A percentile compares a stretch with the other conserved stretches of the same genome.
Conservation (phyloP, 2,888 invertebrate genomes). For the Acanthopleura granulata region DNA sequence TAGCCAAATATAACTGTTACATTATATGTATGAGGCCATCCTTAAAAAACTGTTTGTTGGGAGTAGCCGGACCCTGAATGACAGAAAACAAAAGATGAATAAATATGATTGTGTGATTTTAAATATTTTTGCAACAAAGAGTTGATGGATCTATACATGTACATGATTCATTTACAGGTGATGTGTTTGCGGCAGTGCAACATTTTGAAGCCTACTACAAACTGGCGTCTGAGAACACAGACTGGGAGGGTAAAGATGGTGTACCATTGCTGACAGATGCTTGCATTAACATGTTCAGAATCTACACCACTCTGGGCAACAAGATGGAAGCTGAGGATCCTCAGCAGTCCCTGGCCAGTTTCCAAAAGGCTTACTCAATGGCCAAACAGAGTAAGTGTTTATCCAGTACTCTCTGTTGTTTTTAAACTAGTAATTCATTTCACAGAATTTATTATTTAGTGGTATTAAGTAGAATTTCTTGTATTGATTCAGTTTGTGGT, state of each 20-base stretch:
- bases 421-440: too few relatives aligned
- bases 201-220: slow-evolving; percentile 64
- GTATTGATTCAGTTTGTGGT: too few relatives aligned
- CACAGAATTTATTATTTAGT: too few relatives aligned
- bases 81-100: too few relatives aligned
- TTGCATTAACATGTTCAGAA: slow-evolving; percentile 59
- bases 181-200: slow-evolving; percentile 57
- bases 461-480: too few relatives aligned
- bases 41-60: too few relatives aligned
- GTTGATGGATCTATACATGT: too few relatives aligned
- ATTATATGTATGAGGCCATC: too few relatives aligned
- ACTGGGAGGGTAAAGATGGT: slow-evolving; percentile 56
- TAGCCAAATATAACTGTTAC: too few relatives aligned
- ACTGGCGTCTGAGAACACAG: slow-evolving; percentile 49
- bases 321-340: slow-evolving; percentile 44
- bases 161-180: slow-evolving; percentile 40
- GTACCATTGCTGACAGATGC: slow-evolving; percentile 52
- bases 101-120: too few relatives aligned
- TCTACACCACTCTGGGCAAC: slow-evolving; percentile 61
- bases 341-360: slow-evolving; percentile 49
- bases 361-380: slow-evolving; percentile 62
- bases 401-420: background rate
- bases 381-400: slow-evolving; percentile 62
- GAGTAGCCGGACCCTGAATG: too few relatives aligned
- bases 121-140: too few relatives aligned